Base-by-base conservation (phyloP, 2,888 invertebrate species). In the Arrhopalites spinosus region DNA sequence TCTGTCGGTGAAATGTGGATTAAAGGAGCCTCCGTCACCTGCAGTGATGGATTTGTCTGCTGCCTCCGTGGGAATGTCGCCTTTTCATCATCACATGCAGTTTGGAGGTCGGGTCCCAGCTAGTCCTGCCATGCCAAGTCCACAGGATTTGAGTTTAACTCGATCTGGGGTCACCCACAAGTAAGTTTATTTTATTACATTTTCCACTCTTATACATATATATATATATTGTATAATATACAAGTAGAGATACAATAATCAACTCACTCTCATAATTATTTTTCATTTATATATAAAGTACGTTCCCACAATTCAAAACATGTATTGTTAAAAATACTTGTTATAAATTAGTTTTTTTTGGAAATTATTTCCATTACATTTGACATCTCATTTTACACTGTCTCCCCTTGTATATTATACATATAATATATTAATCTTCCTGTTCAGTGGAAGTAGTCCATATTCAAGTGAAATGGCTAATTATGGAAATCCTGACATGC, bases 1-100 rank as follows among this genome's bases (percentile, higher is more conserved):
- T 88, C 88, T 92, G 83, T 93, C 92, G 82, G 94, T 94, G 84
- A 94, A 94, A 76, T 78, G 79, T 73, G 79, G 79, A 69, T 64
- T 78, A 56, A 78, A 79, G 75, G 78, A 79, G 68, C 77, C 79
- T 61, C 77, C 78, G 47, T 79, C 79, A 67, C 79, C 79, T 56
- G 77, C 79, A 53, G 79, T 79, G 64, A 79, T 79, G 75, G 79
- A 79, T 72, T 76, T 79, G 73, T 79, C 79, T 47, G 78, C 78
- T 66, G 78, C 79, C 59, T 75, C 75, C 36, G 74, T 76, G 59
- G 77, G 77, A 63, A 75, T 77, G 64, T 74, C 79, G 63, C 77
- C 77, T 30, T 75, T 78, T 67, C 78, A 77, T 66, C 76, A 77
- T 29, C 75, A 78, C 76, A 77, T 77, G 75, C 75, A 77, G 53